Evolutionary conservation across 2,888 invertebrate species (phyloP), one percentile per base, ranked within the genome.

Genomic region (Seladonia tumulorum): DNA sequence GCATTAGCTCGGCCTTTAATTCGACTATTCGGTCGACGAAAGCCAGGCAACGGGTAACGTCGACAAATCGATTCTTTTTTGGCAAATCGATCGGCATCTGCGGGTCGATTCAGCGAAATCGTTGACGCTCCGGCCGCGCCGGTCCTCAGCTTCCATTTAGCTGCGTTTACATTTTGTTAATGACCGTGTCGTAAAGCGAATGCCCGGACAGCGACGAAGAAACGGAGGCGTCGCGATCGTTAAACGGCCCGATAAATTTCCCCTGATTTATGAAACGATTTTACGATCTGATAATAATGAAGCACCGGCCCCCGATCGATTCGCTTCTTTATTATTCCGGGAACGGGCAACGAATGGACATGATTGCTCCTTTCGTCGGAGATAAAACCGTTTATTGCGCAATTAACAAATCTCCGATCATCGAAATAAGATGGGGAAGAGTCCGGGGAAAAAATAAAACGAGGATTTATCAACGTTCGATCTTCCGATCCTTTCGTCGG

Each of bases 201-300:
- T 22, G 76, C 42, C 42, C 76, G 25, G 70, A 29, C 29, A 22
- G 29, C 71, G 29, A 1, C 57, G 45, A 25, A 78, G 81, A 75
- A 78, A 78, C 84, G 70, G 75, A 73, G 57, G 42, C 76, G 72
- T 75, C 74, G 87, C 76, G 79, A 87, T 87, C 82, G 85, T 82
- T 77, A 81, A 87, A 80, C 76, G 72, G 74, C 39, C 75, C 81
- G 71, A 82, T 86, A 87, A 87, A 87, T 87, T 82, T 77, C 68
- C 16, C 42, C 72, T 71, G 76, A 85, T 83, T 85, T 77, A 78
- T 66, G 74, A 57, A 60, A 71, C 57, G 68, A 47, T 53, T 87
- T 86, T 76, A 87, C 83, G 85, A 85, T 74, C 82, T 49, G 87
- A 82, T 87, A 86, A 86, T 87, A 86, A 86, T 49, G 80, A 77